phyloP scores from a whole-genome alignment of 2,888 invertebrate species.

The Sinohyriopsis cumingii region DNA sequence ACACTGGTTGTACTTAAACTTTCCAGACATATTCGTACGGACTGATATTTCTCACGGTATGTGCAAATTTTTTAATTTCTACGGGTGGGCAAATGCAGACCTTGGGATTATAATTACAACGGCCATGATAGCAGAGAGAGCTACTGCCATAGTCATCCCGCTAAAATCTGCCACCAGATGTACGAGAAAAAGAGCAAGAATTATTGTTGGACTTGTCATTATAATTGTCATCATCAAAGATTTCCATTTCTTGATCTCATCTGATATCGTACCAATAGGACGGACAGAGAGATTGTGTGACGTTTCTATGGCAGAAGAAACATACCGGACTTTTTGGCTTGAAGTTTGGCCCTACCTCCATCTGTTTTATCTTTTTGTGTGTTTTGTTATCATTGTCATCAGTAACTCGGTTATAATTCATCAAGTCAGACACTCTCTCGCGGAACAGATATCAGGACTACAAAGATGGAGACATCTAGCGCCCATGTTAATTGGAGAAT shows the following conservation, averaged over 20 bases:
- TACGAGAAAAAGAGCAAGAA: conserved; percentile 46
- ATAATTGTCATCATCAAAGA: conserved; percentile 48
- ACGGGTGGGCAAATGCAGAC: conserved; percentile 55
- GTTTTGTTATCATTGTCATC: conserved; percentile 44
- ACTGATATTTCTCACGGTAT: conserved; percentile 39
- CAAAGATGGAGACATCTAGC: conserved; percentile 43
- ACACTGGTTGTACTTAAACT: conserved; percentile 57
- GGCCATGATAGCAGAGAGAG: conserved; percentile 55
- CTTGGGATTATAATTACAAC: conserved; percentile 50
- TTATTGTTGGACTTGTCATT: conserved; percentile 27
- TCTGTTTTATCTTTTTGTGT: conserved; percentile 36
- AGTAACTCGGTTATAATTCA: conserved; percentile 51
- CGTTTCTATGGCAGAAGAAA: conserved; percentile 32
- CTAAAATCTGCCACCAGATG: conserved; percentile 38
- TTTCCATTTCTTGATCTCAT: conserved; percentile 42
- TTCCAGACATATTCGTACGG: conserved; percentile 38
- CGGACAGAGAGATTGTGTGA: conserved; percentile 50
- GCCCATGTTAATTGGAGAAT: conserved; percentile 54
- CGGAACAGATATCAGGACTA: conserved; percentile 18
- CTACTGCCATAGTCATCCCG: conserved; percentile 51
- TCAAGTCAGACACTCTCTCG: conserved; percentile 39
- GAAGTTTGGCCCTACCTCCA: conserved; percentile 55
- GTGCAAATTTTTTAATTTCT: conserved; percentile 60
- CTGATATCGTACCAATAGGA: conserved; percentile 40
- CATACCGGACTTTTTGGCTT: conserved; percentile 40